Base-by-base conservation (phyloP, 2,888 invertebrate species). In the Camptogramma bilineatum region DNA sequence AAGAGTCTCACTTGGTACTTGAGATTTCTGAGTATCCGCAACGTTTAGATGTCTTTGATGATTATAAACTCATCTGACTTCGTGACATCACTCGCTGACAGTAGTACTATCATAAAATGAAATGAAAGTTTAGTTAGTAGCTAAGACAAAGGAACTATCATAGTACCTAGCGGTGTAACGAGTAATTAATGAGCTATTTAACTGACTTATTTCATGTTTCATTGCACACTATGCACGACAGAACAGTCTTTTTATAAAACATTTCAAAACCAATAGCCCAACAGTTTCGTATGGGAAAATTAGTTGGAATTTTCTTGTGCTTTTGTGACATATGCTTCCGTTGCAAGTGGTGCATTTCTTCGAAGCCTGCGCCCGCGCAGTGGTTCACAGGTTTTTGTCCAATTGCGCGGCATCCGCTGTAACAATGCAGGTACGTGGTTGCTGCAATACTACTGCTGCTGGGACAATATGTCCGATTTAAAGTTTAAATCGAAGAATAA, bases 331-430 rank as follows among this genome's bases (percentile, higher is more conserved):
- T 51, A 62, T 58, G 50, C 46, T 52, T 57, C 57, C 57, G 62
- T 10, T 16, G 57, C 57, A 57, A 63, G 34, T 39, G 46, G 44
- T 42, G 31, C 54, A 52, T 59, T 62, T 62, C 51, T 62, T 58
- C 34, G 50, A 50, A 24, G 44, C 18, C 21, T 31, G 31, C 34
- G 21, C 31, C 13, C 7, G 28, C 28, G 28, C 28, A 28, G 28
- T 28, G 13, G 65, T 68, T 68, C 68, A 54, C 70, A 66, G 24
- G 69, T 71, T 71, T 66, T 71, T 74, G 64, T 64, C 48, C 17
- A 31, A 50, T 69, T 67, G 64, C 64, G 59, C 53, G 65, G 68
- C 65, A 63, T 59, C 66, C 66, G 69, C 51, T 57, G 65, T 64
- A 64, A 60, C 64, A 48, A 62, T 64, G 64, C 44, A 34, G 34